Evolutionary conservation across 2,797 vertebrate species (phyloP), one percentile per base, ranked within the genome.

Genomic region (Poecile montanus): DNA sequence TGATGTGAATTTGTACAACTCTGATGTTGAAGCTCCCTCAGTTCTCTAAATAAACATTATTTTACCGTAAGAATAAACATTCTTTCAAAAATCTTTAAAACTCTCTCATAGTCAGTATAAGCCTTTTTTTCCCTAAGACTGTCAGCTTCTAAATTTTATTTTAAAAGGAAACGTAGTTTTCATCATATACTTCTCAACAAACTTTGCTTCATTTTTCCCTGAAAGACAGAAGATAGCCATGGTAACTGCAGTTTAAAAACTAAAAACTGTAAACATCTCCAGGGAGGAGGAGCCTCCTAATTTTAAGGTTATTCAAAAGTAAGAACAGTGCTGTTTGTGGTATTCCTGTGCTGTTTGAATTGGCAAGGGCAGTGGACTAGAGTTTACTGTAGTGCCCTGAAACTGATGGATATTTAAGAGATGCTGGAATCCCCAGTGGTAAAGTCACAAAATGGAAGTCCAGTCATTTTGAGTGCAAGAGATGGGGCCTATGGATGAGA

Each of bases 21-120:
- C 65, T 98, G 97, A 54, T 88, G 84, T 32, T 93, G 97, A 94
- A 98, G 96, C 81, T 98, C 97, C 94, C 98, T 97, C 86, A 91
- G 78, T 77, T 98, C 98, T 88, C 98, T 98, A 97, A 89, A 86
- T n/a, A 68, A 93, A 91, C 57, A 91, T 11, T 47, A 48, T 56
- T 71, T 72, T 67, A 88, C 8, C 38, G 32, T 65, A 22, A 79
- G 60, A 68, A 20, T 40, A 74, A 56, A 20, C 10, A 67, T 21
- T 85, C 83, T 30, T 27, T 44, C 19, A 86, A 62, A 85, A 70
- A 51, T 7, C 2, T 45, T 72, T 13, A 58, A 54, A 63, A 72
- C 21, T 0, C 44, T 65, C 51, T 78, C 42, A 54, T 10, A 65
- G 48, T 44, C 57, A 51, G 58, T 38, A 63, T 16, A 9, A 40